Base-by-base conservation (phyloP, 2,888 invertebrate genomes). In the Auanema sp. region DNA sequence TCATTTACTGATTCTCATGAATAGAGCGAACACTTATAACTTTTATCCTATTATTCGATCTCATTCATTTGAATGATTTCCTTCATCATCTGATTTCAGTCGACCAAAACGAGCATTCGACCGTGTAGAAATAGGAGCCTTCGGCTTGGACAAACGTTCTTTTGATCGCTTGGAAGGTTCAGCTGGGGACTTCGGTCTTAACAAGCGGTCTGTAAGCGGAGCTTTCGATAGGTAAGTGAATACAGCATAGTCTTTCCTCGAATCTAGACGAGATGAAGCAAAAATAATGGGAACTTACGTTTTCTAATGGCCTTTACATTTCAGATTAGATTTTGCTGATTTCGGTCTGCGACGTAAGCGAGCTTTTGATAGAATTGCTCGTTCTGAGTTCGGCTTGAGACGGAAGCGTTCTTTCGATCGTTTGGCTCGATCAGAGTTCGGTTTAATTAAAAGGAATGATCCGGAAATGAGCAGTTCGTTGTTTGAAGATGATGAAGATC, bases 391-490 rank as follows among this genome's bases (percentile, higher is more conserved):
- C 21, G 70, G 65, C n/a, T 58, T 68, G 16, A 60, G 66, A 52
- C 49, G 67, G 40, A 73, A 73, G 64, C 64, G 73, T 43, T 60
- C 69, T 11, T 73, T 73, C 33, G 73, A 73, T 47, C 47, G 73
- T 49, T 58, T 73, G 42, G 67, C 67, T n/a, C 65, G 65, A 5
- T 66, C 67, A 43, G 67, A 67, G 23, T 73, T 73, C 51, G 73
- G 70, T 21, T 56, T 73, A 44, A 65, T 71, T 64, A 70, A 70
- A 56, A 58, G 68, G 61, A 25, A 33, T 33, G 33, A 33, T 33
- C 33, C 33, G 33, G 33, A 33, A 33, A 33, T 33, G 33, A 33
- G 33, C 33, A 33, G 33, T 33, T 33, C 33, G 33, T 8, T 33
- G 8, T 33, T 33, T 8, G 33, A 33, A 33, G 33, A 33, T 33